Conservation (phyloP, 2,797 vertebrate genomes). For the Manis crassicaudata region DNA sequence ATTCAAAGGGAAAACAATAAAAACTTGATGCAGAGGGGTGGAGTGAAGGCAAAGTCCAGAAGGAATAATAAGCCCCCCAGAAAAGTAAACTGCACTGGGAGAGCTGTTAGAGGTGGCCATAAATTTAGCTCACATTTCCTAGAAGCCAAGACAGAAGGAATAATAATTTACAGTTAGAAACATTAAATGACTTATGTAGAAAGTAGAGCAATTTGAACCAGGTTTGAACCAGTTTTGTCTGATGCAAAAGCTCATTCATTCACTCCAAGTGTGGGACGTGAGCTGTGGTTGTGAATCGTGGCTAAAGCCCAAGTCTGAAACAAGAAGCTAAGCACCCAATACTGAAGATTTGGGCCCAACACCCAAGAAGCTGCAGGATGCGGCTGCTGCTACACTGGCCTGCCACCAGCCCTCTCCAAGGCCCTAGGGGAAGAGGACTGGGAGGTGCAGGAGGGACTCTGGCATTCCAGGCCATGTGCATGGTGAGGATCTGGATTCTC, state of each 20-base stretch:
- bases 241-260: neutral
- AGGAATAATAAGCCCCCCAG: neutral
- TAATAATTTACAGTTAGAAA: neutral
- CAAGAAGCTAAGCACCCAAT: neutral
- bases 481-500: neutral
- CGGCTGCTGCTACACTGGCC: too few species aligned
- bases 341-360: neutral
- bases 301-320: neutral
- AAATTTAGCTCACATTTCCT: neutral
- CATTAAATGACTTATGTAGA: neutral
- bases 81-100: neutral
- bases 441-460: neutral
- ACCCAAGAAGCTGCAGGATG: neutral
- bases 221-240: neutral
- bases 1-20: slow-evolving; percentile 35
- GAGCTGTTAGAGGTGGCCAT: neutral
- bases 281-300: neutral
- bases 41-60: neutral
- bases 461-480: neutral
- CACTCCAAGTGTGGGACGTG: neutral
- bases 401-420: neutral
- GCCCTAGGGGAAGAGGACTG: neutral
- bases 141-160: neutral
- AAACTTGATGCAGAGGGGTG: neutral
- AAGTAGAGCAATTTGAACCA: neutral